Conservation (phyloP, 2,113 vertebrate species). For the Lucifuga dentata region DNA sequence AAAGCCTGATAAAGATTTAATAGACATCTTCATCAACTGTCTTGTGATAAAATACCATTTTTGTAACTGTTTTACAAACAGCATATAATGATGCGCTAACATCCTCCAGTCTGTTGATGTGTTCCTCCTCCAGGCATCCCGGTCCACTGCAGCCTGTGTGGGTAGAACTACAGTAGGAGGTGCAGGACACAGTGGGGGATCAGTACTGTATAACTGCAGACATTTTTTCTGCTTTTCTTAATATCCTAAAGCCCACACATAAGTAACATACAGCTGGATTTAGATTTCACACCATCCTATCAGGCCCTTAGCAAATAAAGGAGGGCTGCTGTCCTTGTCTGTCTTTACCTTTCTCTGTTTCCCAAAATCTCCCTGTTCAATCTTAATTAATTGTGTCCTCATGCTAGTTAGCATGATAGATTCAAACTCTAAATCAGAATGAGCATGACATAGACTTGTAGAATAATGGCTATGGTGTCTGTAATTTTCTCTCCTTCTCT, state of each 20-base stretch:
- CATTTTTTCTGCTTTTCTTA: conserved; percentile 63
- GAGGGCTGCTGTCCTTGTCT: conserved; percentile 74
- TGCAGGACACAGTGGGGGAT: conserved; percentile 63
- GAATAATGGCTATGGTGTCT: conserved; percentile 66
- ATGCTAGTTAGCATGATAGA: conserved; percentile 83
- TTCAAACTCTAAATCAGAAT: conserved; percentile 62
- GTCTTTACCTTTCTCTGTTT: conserved; percentile 63
- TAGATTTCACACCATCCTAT: conserved; percentile 46
- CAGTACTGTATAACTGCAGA: conserved; percentile 65
- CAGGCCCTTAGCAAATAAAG: conserved; percentile 47
- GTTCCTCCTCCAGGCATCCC: conserved; percentile 75
- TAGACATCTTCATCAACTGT: conserved; percentile 18
- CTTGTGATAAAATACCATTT: conserved; percentile 7
- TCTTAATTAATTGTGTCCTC: conserved; percentile 59
- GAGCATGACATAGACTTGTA: conserved; percentile 79
- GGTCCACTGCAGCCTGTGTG: conserved; percentile 73
- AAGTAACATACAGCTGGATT: conserved; percentile 1
- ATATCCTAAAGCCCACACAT: conserved; percentile 36
- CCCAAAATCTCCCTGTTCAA: conserved; percentile 69
- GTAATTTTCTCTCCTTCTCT: conserved; percentile 77
- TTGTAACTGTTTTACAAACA: conserved; percentile 51
- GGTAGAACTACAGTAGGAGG: conserved; percentile 76
- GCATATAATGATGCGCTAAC: conserved; percentile 61
- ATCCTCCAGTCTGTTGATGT: conserved; percentile 73
- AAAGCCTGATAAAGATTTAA: conserved; percentile 19